These are phyloP conservation scores for Hanleya hanleyi DNA, from an alignment of 2,888 invertebrate genomes.

Conservation along the genomic window DNA sequence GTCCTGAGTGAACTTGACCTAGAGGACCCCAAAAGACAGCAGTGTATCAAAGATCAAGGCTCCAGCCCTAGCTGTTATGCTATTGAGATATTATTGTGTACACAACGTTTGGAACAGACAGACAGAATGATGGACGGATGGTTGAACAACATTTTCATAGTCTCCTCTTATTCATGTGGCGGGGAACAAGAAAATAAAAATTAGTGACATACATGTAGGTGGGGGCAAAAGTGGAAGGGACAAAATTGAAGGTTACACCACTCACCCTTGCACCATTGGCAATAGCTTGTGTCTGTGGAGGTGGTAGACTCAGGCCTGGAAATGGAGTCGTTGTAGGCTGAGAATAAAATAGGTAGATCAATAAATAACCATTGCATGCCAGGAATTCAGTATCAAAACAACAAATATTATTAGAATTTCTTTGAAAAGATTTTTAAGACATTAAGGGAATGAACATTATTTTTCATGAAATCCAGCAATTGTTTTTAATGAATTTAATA, in stretches of 20 bases:
- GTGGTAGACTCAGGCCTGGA: background rate
- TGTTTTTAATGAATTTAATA: background rate
- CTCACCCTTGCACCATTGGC: background rate
- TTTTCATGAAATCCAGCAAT: background rate
- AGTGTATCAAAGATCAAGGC: too few relatives aligned
- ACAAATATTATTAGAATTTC: background rate
- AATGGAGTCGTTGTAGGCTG: constrained; percentile 4
- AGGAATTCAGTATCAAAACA: background rate
- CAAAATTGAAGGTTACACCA: background rate
- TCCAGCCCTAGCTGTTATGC: too few relatives aligned
- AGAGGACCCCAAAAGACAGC: too few relatives aligned
- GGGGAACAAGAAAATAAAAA: too few relatives aligned
- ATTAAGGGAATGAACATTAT: background rate
- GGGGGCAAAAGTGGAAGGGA: background rate
- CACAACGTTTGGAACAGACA: too few relatives aligned
- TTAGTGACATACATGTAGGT: too few relatives aligned
- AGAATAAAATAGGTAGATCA: background rate
- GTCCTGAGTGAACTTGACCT: too few relatives aligned
- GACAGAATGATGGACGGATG: too few relatives aligned
- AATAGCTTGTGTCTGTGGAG: background rate
- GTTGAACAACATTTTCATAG: too few relatives aligned
- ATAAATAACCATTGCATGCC: background rate
- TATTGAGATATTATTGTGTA: too few relatives aligned
- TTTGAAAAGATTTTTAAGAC: background rate
- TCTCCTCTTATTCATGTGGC: too few relatives aligned